A percentile compares a stretch with the other conserved stretches of the same genome.
Evolutionary conservation across 2,888 invertebrate species (phyloP).

Genomic region (Graphium colonna): DNA sequence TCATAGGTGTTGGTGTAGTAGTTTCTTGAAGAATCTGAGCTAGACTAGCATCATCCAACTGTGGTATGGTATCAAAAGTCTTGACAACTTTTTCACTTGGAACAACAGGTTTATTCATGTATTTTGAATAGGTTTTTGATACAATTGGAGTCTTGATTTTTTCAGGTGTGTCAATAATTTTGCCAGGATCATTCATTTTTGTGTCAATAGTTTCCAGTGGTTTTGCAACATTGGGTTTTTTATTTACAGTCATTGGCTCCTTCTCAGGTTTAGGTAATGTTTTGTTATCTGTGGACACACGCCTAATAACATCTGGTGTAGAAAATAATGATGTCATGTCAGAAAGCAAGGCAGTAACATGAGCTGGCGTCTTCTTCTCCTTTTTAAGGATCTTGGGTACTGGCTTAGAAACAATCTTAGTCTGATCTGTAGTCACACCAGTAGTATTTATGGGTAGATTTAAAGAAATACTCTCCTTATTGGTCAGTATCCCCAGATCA

Average conservation of each 20-base stretch:
- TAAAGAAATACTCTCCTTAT: conserved; percentile 45
- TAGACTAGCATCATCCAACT: conserved; percentile 71
- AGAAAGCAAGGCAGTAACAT: conserved; percentile 73
- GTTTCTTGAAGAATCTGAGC: conserved; percentile 74
- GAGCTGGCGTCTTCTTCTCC: conserved; percentile 82
- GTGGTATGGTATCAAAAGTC: conserved; percentile 64
- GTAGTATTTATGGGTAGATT: conserved; percentile 36
- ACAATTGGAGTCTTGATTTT: conserved; percentile 37
- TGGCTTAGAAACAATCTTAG: conserved; percentile 69
- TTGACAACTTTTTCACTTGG: conserved; percentile 50
- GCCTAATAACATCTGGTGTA: conserved; percentile 87
- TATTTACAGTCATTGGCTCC: conserved; percentile 47
- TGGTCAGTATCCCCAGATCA: conserved; percentile 39
- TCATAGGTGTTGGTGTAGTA: conserved; percentile 48
- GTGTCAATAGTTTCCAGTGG: conserved; percentile 35
- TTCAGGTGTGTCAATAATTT: conserved; percentile 35
- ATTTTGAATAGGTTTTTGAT: conserved; percentile 48
- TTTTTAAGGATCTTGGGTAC: conserved; percentile 57
- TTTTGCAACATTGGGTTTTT: conserved; percentile 38
- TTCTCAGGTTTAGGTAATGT: conserved; percentile 70
- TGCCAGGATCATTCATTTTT: conserved; percentile 28
- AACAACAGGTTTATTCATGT: conserved; percentile 42
- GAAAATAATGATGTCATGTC: conserved; percentile 87
- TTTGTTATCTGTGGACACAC: conserved; percentile 80
- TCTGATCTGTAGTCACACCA: conserved; percentile 40